Conservation (phyloP, 2,888 invertebrate species). For the Tipula unca region DNA sequence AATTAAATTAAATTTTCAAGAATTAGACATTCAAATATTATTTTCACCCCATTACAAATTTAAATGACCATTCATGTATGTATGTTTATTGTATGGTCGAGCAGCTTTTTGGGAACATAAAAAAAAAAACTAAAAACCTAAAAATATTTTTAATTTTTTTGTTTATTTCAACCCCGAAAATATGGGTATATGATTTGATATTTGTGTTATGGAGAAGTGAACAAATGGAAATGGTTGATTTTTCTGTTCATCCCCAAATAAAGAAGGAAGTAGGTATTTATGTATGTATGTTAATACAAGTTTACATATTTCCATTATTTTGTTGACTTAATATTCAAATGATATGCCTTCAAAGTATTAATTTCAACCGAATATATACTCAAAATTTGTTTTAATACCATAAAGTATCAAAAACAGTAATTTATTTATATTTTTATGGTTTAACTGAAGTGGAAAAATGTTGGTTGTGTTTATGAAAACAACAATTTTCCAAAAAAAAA, state of each 20-base stretch:
- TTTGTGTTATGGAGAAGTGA: too few species aligned
- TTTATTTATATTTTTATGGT: background rate
- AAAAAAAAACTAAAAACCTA: too few species aligned
- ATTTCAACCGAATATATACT: background rate
- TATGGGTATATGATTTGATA: too few species aligned
- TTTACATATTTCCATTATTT: background rate
- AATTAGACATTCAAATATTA: too few species aligned
- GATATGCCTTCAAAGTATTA: background rate
- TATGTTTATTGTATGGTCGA: too few species aligned
- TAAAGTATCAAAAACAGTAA: background rate
- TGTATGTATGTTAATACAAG: background rate
- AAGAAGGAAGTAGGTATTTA: background rate
- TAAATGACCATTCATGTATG: too few species aligned
- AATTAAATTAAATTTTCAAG: too few species aligned
- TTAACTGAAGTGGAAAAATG: constrained; percentile 14
- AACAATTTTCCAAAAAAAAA: background rate
- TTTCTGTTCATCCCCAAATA: background rate
- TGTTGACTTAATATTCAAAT: background rate
- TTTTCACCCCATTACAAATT: too few species aligned
- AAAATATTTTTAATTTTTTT: too few species aligned
- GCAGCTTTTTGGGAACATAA: too few species aligned
- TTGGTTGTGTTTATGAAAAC: background rate
- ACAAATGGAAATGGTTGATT: background rate
- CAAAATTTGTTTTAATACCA: background rate
- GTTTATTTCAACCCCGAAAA: too few species aligned